Percentiles rank a stretch among this genome's conserved stretches.
Conservation (phyloP, 2,113 vertebrate genomes). For the Regulus satrapa region DNA sequence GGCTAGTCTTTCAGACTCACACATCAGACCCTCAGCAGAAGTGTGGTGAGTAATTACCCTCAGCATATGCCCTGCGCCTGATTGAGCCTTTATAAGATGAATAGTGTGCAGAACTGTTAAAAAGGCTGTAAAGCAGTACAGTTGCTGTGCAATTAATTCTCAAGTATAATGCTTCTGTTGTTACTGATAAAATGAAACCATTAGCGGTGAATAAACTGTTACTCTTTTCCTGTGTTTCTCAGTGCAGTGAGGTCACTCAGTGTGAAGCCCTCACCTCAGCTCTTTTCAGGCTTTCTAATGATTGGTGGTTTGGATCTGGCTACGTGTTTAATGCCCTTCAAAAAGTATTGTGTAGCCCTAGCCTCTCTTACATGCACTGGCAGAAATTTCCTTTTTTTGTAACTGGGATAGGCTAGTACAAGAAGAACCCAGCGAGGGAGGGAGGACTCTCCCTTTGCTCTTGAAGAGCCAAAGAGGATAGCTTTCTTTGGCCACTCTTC, state of each 20-base stretch:
- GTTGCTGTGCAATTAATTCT: neutral
- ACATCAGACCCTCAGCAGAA: neutral
- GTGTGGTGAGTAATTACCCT: neutral
- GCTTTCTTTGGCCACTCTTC: neutral
- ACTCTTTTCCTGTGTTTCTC: neutral
- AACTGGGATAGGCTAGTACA: neutral
- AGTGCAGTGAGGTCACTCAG: neutral
- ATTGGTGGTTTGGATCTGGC: neutral
- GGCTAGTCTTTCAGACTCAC: neutral
- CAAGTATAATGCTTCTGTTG: neutral
- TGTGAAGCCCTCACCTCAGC: neutral
- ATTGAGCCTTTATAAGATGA: neutral
- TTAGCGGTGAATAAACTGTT: slow-evolving; percentile 3
- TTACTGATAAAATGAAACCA: neutral
- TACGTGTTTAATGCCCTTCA: neutral
- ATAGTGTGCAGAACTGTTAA: neutral
- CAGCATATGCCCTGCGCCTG: neutral
- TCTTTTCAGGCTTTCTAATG: neutral
- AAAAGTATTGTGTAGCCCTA: neutral
- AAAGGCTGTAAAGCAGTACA: slow-evolving; percentile 9
- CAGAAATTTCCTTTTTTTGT: neutral
- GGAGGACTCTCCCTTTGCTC: neutral
- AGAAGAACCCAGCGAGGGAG: neutral
- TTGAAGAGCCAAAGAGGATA: neutral
- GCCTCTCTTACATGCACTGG: neutral